Percentiles rank a stretch among this genome's conserved stretches.
These are phyloP conservation scores for Ormyrus pomaceus DNA, from an alignment of 2,888 invertebrate genomes.

Conservation along the genomic window DNA sequence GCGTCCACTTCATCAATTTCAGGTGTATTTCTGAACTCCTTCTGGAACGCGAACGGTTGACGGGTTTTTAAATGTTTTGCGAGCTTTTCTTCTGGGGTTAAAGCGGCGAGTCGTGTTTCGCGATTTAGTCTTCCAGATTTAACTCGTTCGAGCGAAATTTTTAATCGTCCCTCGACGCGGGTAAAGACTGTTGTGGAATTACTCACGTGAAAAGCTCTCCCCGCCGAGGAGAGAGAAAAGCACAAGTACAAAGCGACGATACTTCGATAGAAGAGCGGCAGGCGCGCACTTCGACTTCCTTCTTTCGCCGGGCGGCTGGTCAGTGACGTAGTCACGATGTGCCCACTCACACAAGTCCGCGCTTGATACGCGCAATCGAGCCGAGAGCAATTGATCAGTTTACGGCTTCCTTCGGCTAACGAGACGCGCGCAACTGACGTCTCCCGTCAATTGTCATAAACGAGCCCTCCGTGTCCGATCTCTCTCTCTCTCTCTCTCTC, in stretches of 20 bases:
- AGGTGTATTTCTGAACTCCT: background rate
- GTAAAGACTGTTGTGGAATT: too few species aligned
- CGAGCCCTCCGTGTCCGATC: constrained; percentile 59
- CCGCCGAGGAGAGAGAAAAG: too few species aligned
- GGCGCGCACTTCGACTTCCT: background rate
- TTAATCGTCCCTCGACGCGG: too few species aligned
- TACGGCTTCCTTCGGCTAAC: constrained; percentile 64
- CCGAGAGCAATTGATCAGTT: constrained; percentile 62
- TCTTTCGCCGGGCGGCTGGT: background rate
- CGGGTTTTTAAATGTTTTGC: background rate
- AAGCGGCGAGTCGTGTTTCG: too few species aligned
- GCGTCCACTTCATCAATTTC: constrained; percentile 5
- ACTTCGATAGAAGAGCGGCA: background rate
- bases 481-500: constrained; percentile 7
- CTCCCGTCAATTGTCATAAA: constrained; percentile 61
- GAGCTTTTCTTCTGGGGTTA: background rate
- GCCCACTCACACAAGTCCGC: too few species aligned
- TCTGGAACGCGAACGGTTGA: background rate
- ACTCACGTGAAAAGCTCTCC: too few species aligned
- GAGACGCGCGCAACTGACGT: constrained; percentile 60
- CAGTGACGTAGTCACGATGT: constrained; percentile 7
- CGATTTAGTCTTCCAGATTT: too few species aligned
- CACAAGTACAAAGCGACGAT: too few species aligned
- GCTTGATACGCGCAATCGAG: constrained; percentile 19
- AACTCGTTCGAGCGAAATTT: too few species aligned